Evolutionary conservation across 1,140 invertebrate species (phyloP).

Genomic region (Procambarus clarkii): DNA sequence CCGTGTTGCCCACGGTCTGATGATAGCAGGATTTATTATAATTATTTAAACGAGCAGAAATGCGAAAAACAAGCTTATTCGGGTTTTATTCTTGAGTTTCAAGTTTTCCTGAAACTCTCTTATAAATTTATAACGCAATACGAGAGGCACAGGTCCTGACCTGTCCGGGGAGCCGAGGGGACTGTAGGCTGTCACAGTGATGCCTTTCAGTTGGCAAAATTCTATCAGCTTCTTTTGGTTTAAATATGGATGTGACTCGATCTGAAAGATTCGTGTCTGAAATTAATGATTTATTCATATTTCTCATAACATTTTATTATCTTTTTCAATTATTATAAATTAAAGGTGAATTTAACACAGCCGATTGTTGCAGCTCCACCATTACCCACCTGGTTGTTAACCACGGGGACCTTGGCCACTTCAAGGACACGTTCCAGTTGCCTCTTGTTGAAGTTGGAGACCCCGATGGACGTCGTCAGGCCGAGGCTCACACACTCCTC

Average conservation of each 20-base stretch:
- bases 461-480: constrained; percentile 85
- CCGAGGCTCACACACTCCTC: constrained; percentile 86
- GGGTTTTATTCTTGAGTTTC: no score
- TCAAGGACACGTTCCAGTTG: no score
- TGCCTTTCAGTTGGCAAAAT: constrained; percentile 82
- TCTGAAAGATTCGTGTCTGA: constrained; percentile 75
- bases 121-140: no score
- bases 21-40: not conserved
- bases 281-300: no score
- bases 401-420: not conserved
- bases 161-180: constrained; percentile 84
- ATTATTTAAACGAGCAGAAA: not conserved
- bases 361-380: no score
- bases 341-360: no score
- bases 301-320: no score
- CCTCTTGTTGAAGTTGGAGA: constrained; percentile 92
- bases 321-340: no score
- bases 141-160: not conserved
- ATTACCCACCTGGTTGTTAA: not conserved
- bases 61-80: no score
- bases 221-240: constrained; percentile 85
- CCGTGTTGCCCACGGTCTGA: constrained; percentile 82
- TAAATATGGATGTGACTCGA: constrained; percentile 91
- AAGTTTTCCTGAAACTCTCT: no score
- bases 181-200: constrained; percentile 87